Base-by-base conservation (phyloP, 2,888 invertebrate species). In the Platycheirus rosarum region DNA sequence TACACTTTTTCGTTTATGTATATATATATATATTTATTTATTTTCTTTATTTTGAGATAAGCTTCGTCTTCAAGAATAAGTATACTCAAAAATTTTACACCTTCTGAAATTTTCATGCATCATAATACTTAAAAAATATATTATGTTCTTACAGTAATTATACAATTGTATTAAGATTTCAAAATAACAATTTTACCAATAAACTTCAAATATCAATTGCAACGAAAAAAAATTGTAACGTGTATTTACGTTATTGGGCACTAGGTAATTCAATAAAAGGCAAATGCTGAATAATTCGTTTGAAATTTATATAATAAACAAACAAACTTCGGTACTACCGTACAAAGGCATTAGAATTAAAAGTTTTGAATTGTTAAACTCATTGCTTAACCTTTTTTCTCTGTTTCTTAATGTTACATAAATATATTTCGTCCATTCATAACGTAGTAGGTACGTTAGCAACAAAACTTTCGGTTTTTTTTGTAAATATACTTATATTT, bases 201-300 rank as follows among this genome's bases (percentile, higher is more conserved):
- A 77, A 82, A 82, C 71, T 77, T 77, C 40, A 35, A 77, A 82
- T 75, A 75, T 63, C 53, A 75, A 75, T 68, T 49, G 77, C 77
- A 77, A 82, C 77, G 53, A 82, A 82, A 80, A 57, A 77, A 62
- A 71, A 51, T 42, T 66, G 60, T 71, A 76, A 79, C 75, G 44
- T 18, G 48, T 57, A 69, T 76, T 66, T 70, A 71, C 71, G 80
- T 68, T 77, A 37, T 63, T 77, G 82, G 82, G 82, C 77, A 82
- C 82, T 82, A 82, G 68, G 66, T 77, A 76, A 82, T 76, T 82
- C 71, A 82, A 77, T 82, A 44, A 73, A 82, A 82, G 82, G 82
- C 82, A 82, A 82, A 77, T 71, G 48, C 49, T 71, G 53, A 71
- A 71, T 77, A 71, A 71, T 70, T 77, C 65, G 57, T 51, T 74